Percentiles rank a stretch among this genome's conserved stretches.
Evolutionary conservation across 2,888 invertebrate genomes (phyloP).

Genomic region (Autographa gamma): DNA sequence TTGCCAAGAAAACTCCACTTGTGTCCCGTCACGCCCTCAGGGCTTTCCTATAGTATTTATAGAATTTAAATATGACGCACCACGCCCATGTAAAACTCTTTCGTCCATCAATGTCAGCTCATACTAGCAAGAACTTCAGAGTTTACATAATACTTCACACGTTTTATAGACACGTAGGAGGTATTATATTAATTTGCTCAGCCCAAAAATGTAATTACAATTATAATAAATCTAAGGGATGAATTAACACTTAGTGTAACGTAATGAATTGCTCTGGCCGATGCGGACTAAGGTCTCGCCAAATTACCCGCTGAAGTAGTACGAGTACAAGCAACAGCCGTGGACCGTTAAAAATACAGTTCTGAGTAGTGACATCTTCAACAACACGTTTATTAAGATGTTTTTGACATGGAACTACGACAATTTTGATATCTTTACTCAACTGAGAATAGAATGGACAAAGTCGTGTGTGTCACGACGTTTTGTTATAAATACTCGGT

Average conservation of each 20-base stretch:
- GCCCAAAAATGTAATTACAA: slow-evolving; percentile 2
- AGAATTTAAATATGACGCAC: slow-evolving; percentile 56
- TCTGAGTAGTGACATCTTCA: background rate
- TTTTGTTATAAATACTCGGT: slow-evolving; percentile 80
- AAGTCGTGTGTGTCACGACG: slow-evolving; percentile 72
- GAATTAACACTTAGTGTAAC: slow-evolving; percentile 1
- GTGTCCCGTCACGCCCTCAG: slow-evolving; percentile 68
- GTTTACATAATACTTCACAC: background rate
- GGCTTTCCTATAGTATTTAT: slow-evolving; percentile 71
- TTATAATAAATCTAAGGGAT: slow-evolving; percentile 2
- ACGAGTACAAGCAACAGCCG: background rate
- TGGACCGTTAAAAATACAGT: slow-evolving; percentile 4
- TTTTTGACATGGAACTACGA: slow-evolving; percentile 27
- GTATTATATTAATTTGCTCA: background rate
- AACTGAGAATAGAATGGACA: slow-evolving; percentile 71
- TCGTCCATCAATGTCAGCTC: slow-evolving; percentile 35
- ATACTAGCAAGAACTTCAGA: slow-evolving; percentile 9
- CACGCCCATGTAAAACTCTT: slow-evolving; percentile 26
- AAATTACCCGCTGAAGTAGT: background rate
- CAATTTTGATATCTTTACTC: slow-evolving; percentile 53
- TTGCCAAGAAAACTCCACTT: slow-evolving; percentile 69
- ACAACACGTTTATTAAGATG: slow-evolving; percentile 18
- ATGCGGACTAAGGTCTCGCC: background rate
- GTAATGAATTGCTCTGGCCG: background rate
- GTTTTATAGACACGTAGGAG: background rate